These are phyloP conservation scores for Pipa parva DNA, from an alignment of 2,113 vertebrate species.

Conservation along the genomic window DNA sequence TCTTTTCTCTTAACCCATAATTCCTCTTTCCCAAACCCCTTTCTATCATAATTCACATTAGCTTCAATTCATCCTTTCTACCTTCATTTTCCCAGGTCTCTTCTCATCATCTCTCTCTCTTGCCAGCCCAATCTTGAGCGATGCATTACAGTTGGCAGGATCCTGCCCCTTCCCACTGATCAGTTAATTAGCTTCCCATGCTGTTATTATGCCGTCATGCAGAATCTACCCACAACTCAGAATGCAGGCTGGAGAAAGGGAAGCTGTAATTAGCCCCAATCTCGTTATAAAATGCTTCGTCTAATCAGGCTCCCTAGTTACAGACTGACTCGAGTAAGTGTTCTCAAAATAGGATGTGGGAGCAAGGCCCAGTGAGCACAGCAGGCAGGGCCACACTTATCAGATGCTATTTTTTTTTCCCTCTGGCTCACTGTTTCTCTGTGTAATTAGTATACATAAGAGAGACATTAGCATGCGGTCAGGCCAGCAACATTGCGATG, in stretches of 20 bases:
- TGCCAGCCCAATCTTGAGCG: conserved; percentile 32
- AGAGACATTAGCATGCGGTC: conserved; percentile 7
- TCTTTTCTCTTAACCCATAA: background rate
- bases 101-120: background rate
- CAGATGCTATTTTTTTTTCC: conserved; percentile 14
- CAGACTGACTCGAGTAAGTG: conserved; percentile 49
- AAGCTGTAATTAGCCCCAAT: conserved; percentile 79
- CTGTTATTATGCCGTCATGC: conserved; percentile 65
- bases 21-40: background rate
- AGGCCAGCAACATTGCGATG: background rate
- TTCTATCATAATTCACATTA: background rate
- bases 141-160: conserved; percentile 53
- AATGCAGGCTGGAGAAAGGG: conserved; percentile 62
- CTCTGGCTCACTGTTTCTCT: background rate
- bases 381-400: conserved; percentile 6
- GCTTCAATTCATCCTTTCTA: background rate
- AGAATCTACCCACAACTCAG: conserved; percentile 58
- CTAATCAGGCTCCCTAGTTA: conserved; percentile 65
- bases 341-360: conserved; percentile 56
- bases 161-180: conserved; percentile 51
- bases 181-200: conserved; percentile 62
- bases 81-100: background rate
- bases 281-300: conserved; percentile 74
- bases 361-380: conserved; percentile 10
- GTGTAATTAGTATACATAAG: conserved; percentile 12